Evolutionary conservation across 2,888 invertebrate genomes (phyloP), one percentile per base, ranked within the genome.

Genomic region (Isoperla grammatica): DNA sequence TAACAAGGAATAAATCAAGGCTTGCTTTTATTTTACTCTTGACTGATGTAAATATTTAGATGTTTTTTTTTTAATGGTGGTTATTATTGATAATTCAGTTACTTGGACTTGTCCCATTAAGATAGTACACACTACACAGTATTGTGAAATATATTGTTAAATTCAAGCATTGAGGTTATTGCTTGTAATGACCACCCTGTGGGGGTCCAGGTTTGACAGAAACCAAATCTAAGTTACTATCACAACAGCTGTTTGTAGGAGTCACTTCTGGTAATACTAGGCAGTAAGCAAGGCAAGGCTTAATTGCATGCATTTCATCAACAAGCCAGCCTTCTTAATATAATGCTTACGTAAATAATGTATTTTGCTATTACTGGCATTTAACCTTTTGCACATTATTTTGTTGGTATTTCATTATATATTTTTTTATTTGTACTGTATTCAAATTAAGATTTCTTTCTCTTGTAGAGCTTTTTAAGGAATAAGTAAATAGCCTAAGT

Each of bases 51-150:
- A 61, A 66, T 66, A 66, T 58, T 58, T 62, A 60, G 42, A 54
- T 63, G 46, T 62, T 62, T 59, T 63, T 29, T 29, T 59, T 62
- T 57, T 59, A 64, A 55, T 57, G 61, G 61, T 61, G 59, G 62
- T 64, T 64, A 62, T 59, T 64, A 62, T 65, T 63, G 61, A 66
- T 62, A 65, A 65, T 64, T 64, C 63, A 64, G 66, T 66, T 66
- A 66, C 66, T 65, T 64, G 57, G 64, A 66, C 66, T 66, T 66
- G 66, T 66, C 66, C 66, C 63, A 57, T 61, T 29, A 29, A 29
- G 29, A 35, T 53, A 53, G 17, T 53, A 53, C n/a, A 17, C 5
- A 20, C 12, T 4, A 9, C 8, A 15, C 15, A 53, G 37, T 35
- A 53, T 20, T 37, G 53, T 23, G 20, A 53, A 15, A 35, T 12